Evolutionary conservation across 2,113 vertebrate species (phyloP).

Genomic region (Etheostoma cragini): DNA sequence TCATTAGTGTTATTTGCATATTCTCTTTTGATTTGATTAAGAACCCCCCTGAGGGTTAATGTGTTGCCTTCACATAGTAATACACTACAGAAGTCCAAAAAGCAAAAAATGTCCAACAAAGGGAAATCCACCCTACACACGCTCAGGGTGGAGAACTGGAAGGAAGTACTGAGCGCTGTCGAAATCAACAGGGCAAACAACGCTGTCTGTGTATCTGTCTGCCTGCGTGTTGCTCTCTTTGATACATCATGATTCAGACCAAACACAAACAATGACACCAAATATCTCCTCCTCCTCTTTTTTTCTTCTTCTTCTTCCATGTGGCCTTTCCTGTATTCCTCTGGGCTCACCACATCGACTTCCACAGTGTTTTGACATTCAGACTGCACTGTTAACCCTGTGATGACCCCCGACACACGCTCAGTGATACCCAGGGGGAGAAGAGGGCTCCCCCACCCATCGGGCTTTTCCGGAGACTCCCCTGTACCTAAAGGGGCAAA

Average conservation of each 20-base stretch:
- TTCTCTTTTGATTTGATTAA: too few species aligned
- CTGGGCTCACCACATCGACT: constrained; percentile 33
- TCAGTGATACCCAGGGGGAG: constrained; percentile 29
- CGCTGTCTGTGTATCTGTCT: not conserved
- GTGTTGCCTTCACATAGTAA: too few species aligned
- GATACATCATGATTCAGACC: constrained; percentile 32
- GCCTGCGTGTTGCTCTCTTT: constrained; percentile 7
- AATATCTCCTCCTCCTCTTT: constrained; percentile 32
- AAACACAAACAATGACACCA: constrained; percentile 47
- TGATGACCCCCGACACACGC: constrained; percentile 51
- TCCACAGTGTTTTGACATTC: constrained; percentile 56
- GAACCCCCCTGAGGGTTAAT: too few species aligned
- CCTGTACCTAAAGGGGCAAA: constrained; percentile 34
- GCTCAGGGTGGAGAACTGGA: constrained; percentile 6
- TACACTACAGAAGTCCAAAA: too few species aligned
- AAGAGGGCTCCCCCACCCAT: constrained; percentile 48
- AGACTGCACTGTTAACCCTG: constrained; percentile 37
- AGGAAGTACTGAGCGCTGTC: constrained; percentile 13
- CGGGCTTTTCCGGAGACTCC: constrained; percentile 46
- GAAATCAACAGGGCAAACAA: constrained; percentile 36
- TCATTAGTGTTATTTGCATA: too few species aligned
- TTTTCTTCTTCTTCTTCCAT: constrained; percentile 1
- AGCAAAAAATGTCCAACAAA: too few species aligned
- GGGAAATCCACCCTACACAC: not conserved
- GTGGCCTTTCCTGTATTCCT: constrained; percentile 38